A percentile compares a stretch with the other conserved stretches of the same genome.
Conservation (phyloP, 2,113 vertebrate genomes). For the Nyctibius bracteatus region DNA sequence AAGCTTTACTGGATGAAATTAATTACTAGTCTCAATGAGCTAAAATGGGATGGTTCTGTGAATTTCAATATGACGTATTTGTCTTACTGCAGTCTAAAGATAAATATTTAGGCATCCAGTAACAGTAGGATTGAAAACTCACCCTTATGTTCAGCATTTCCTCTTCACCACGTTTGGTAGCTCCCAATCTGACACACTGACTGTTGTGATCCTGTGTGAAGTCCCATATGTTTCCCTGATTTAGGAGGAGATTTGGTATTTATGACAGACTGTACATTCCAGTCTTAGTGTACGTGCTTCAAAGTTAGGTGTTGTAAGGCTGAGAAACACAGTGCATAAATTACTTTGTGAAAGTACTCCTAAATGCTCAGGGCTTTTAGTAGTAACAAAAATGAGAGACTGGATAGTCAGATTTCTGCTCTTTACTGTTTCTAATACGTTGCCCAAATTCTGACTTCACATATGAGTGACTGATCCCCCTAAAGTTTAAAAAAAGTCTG, state of each 20-base stretch:
- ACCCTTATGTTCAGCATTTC: not conserved
- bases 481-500: not conserved
- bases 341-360: not conserved
- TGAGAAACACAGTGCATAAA: not conserved
- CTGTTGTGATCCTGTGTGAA: not conserved
- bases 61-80: not conserved
- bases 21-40: not conserved
- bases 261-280: not conserved
- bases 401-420: not conserved
- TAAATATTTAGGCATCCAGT: not conserved
- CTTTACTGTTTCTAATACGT: not conserved
- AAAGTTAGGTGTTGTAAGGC: not conserved
- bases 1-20: not conserved
- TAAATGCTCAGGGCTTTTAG: not conserved
- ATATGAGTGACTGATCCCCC: not conserved
- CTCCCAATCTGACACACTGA: not conserved
- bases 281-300: not conserved
- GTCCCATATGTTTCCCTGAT: not conserved
- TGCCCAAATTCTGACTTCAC: not conserved
- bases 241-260: not conserved
- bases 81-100: not conserved
- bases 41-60: not conserved
- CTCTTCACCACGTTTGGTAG: not conserved
- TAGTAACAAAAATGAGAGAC: not conserved
- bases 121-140: not conserved